Conservation (phyloP, 2,888 invertebrate genomes). For the Drosophila ezoana region DNA sequence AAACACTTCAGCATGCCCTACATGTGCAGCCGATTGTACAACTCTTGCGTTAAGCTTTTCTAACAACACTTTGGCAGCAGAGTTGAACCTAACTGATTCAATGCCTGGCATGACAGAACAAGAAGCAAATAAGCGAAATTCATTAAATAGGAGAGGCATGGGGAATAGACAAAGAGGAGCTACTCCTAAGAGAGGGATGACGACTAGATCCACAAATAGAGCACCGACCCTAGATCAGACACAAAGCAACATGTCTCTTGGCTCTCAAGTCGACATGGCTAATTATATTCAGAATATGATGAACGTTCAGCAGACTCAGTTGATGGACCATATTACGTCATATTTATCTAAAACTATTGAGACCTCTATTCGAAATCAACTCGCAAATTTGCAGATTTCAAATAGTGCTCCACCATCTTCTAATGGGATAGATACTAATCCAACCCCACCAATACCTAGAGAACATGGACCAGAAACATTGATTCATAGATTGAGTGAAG, state of each 20-base stretch:
- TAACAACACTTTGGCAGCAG: not conserved
- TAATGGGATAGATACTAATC: not conserved
- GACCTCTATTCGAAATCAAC: no score
- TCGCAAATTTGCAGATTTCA: not conserved
- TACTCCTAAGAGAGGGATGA: not conserved
- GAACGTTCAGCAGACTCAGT: conserved; percentile 1
- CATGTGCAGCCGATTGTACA: not conserved
- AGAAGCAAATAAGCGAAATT: not conserved
- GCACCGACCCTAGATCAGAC: not conserved
- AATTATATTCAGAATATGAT: not conserved
- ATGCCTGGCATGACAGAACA: not conserved
- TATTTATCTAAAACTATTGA: no score
- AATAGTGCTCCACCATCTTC: not conserved
- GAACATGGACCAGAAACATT: no score
- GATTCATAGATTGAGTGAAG: no score
- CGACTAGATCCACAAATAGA: not conserved
- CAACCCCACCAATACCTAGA: not conserved
- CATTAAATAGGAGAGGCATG: not conserved
- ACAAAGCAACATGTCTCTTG: not conserved
- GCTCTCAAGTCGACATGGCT: not conserved
- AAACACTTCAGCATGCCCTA: no score
- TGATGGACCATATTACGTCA: not conserved
- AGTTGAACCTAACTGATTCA: not conserved
- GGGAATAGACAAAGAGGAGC: not conserved
- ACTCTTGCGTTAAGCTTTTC: not conserved